A percentile compares a stretch with the other conserved stretches of the same genome.
Conservation (phyloP, 1,140 invertebrate genomes). For the Conus ventricosus region DNA sequence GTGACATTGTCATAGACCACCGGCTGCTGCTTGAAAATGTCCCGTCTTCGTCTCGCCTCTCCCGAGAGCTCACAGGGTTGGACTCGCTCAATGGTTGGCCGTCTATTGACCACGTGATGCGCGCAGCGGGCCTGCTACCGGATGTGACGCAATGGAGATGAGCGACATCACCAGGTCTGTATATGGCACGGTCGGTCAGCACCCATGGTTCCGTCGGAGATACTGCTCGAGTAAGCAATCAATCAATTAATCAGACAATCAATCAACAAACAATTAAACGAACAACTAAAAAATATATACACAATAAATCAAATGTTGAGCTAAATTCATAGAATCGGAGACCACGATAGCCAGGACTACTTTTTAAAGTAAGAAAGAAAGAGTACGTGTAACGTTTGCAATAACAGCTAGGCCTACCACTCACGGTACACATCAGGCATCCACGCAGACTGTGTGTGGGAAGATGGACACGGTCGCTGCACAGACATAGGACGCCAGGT, state of each 20-base stretch:
- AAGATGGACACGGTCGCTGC: constrained; percentile 8
- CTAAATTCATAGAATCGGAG: too few species aligned
- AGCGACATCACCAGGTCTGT: neutral
- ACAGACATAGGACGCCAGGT: neutral
- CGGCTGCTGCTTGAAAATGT: neutral
- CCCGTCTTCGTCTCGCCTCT: neutral
- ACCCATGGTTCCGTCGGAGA: neutral
- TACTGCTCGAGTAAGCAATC: neutral
- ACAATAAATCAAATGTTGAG: too few species aligned
- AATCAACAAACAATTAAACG: too few species aligned
- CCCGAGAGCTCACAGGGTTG: neutral
- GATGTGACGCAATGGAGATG: constrained; percentile 1
- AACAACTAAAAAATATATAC: too few species aligned
- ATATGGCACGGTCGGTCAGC: neutral
- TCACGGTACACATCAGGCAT: neutral
- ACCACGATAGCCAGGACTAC: too few species aligned
- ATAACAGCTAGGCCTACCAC: neutral
- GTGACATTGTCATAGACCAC: neutral
- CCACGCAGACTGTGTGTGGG: neutral
- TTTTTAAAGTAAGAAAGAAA: too few species aligned
- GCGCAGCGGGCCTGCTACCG: neutral
- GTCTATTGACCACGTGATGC: neutral
- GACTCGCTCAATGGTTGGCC: neutral
- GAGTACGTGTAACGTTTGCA: too few species aligned
- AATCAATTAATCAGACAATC: too few species aligned